Evolutionary conservation across 1,140 invertebrate species (phyloP).

Genomic region (Geopemphigus sp.): DNA sequence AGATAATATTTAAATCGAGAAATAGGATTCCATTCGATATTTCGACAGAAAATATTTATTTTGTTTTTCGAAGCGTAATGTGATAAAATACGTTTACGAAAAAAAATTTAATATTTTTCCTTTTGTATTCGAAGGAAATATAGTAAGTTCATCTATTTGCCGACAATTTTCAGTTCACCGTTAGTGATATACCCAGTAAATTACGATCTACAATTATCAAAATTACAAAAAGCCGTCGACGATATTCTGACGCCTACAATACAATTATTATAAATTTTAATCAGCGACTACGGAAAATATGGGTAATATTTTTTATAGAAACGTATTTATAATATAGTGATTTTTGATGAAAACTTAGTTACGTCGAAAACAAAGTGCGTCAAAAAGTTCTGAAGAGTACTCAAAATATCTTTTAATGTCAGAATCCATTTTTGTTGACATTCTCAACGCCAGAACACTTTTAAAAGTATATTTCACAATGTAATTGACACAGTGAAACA

Average conservation of each 20-base stretch:
- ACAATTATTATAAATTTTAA: not conserved
- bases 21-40: not conserved
- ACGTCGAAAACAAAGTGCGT: not conserved
- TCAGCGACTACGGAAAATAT: no score
- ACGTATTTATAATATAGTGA: no score
- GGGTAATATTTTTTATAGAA: no score
- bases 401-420: not conserved
- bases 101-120: no score
- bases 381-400: not conserved
- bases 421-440: not conserved
- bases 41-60: not conserved
- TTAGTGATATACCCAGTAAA: no score
- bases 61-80: not conserved
- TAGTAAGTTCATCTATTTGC: no score
- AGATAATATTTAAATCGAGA: not conserved
- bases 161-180: no score
- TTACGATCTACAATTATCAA: not conserved
- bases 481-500: not conserved
- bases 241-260: not conserved
- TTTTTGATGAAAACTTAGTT: no score
- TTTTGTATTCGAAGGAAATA: no score
- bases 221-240: not conserved
- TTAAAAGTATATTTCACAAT: not conserved
- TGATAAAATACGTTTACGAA: no score
- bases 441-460: not conserved